Evolutionary conservation across 2,888 invertebrate genomes (phyloP), one percentile per base, ranked within the genome.

Genomic region (Aporophyla lueneburgensis): DNA sequence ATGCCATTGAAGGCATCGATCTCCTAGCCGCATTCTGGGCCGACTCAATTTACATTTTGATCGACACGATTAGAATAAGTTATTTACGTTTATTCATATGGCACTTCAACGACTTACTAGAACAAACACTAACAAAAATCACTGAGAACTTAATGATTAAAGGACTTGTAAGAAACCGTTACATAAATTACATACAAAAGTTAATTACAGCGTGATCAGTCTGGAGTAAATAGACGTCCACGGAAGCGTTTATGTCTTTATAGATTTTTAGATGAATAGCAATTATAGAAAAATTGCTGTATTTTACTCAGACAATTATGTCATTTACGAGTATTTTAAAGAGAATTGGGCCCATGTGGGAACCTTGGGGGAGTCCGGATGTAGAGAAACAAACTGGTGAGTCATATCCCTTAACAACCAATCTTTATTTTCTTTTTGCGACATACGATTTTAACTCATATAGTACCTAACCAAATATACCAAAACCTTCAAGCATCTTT

Each of bases 361-460:
- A 59, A 21, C 68, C 75, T 16, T 53, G 63, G 0, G 62, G 76
- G 6, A 69, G 68, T 43, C 69, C 53, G 24, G 33, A 59, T 5
- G n/a, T 69, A 12, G 53, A 40, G 5, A 24, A 46, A 46, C 53
- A 75, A 1, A 46, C 9, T 16, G n/a, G 19, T 27, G 69, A 65
- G 6, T 63, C 16, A 40, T 46, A 49, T 0, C 33, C 33, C 33
- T 1, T 33, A 33, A 33, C 33, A 2, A 33, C 33, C 33, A 33
- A 2, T 33, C 33, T 33, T 33, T 69, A 46, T n/a, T 40, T 16
- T 62, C 62, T 54, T 24, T 56, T 24, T 10, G 24, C n/a, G 6
- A 76, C 27, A 54, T 68, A 74, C 0, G 56, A 76, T 49, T 51
- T 27, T 62, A 56, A 74, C 67, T 67, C 43, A 12, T n/a, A 14